Evolutionary conservation across 2,113 vertebrate genomes (phyloP).

Genomic region (Patagioenas fasciata): DNA sequence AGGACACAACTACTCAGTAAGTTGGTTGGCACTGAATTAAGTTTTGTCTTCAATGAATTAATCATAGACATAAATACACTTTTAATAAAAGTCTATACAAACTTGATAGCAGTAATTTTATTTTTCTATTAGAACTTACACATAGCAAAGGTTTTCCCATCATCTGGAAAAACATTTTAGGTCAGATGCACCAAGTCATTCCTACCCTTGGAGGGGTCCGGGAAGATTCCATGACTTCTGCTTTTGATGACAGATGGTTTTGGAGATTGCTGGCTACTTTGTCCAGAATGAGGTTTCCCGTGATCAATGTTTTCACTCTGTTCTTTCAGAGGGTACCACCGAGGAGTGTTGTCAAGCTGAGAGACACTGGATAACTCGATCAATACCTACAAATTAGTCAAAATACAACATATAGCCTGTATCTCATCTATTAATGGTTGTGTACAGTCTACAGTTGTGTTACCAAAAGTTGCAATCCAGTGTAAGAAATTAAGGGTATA

Average conservation of each 20-base stretch:
- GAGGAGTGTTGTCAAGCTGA: slow-evolving; percentile 92
- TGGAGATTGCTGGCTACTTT: slow-evolving; percentile 86
- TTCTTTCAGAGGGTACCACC: slow-evolving; percentile 93
- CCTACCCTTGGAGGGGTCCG: slow-evolving; percentile 96
- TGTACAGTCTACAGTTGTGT: neutral
- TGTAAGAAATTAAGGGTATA: neutral
- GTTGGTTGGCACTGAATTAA: neutral
- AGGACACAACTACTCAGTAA: neutral
- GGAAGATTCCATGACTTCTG: slow-evolving; percentile 97
- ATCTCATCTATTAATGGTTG: neutral
- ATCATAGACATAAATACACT: neutral
- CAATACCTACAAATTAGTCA: slow-evolving; percentile 81
- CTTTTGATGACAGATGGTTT: slow-evolving; percentile 98
- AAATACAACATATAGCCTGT: neutral
- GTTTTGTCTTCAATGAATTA: neutral
- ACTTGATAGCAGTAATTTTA: neutral
- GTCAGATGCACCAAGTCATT: slow-evolving; percentile 35
- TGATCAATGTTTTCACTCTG: slow-evolving; percentile 95
- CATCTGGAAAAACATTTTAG: neutral
- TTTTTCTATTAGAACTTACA: neutral
- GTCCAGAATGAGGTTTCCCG: slow-evolving; percentile 83
- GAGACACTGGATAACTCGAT: slow-evolving; percentile 91
- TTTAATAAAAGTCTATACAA: neutral
- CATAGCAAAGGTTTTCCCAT: neutral
- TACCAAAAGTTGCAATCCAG: neutral